Base-by-base conservation (phyloP, 2,888 invertebrate species). In the Hyposoter dolosus region DNA sequence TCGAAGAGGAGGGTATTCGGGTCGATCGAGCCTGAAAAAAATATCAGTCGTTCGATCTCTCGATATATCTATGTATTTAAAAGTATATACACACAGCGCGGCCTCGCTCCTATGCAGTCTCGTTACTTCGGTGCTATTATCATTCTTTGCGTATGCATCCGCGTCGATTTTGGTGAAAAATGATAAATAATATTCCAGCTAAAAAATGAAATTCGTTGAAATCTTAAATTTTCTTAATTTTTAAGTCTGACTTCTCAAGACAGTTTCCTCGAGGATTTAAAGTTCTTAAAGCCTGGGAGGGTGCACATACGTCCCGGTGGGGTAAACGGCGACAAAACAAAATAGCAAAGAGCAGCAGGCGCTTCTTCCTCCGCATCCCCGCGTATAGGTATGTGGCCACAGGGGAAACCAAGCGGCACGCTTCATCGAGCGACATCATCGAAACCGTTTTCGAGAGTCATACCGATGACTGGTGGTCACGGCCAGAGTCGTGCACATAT, bases 1-100 rank as follows among this genome's bases (percentile, higher is more conserved):
- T 88, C 86, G 83, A 85, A 88, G 87, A 88, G 87, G 87, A 82
- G 87, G 87, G 83, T 88, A 88, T 87, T 88, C 86, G 88, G 88
- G 88, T 88, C 89, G 87, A 89, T 90, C 89, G 87, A 89, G 88
- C 89, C 87, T 88, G 88, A 86, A 87, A 89, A 87, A 85, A 85
- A 88, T 84, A 83, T 88, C 85, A 87, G 83, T 82, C 84, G 78
- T 84, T 84, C 85, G 80, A 87, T 87, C 83, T 87, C 86, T 53
- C 63, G 81, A 65, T 82, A 85, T 83, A 77, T 56, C 84, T 83
- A 76, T 84, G 60, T 81, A 72, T 76, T 65, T 77, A 69, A 83
- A 85, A 86, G 56, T 75, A 71, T 83, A 69, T 69, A 74, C 71
- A 77, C 40, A 69, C 10, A 9, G 10, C 40, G 17, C 66, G 53